These are phyloP conservation scores for Anodontia alba DNA, from an alignment of 2,888 invertebrate genomes.

Conservation along the genomic window DNA sequence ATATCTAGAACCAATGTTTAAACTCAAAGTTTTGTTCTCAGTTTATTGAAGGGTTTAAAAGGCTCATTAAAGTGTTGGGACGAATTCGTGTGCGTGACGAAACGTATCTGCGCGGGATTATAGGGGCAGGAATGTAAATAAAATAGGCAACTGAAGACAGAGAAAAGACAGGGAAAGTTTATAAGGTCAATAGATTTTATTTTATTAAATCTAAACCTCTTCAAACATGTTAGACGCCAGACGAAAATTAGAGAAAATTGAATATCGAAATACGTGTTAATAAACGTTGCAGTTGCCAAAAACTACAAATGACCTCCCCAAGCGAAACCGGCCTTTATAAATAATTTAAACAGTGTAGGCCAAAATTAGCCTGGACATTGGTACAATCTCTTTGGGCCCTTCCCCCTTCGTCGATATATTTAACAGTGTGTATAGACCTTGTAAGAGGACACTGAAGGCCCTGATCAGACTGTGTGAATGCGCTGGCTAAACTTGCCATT, in stretches of 20 bases:
- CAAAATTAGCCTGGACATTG: no score
- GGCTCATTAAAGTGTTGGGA: not conserved
- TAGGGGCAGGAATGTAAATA: constrained; percentile 45
- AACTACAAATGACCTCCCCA: no score
- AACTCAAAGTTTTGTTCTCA: not conserved
- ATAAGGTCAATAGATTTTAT: constrained; percentile 49
- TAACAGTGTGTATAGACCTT: no score
- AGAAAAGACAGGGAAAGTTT: constrained; percentile 35
- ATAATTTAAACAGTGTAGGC: no score
- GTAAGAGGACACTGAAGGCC: no score
- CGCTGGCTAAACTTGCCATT: no score
- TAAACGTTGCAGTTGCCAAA: constrained; percentile 6
- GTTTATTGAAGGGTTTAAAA: constrained; percentile 1
- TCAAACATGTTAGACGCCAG: constrained; percentile 19
- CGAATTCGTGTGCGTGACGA: constrained; percentile 38
- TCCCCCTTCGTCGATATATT: no score
- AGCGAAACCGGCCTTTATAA: no score
- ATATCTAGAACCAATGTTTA: not conserved
- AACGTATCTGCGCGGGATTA: constrained; percentile 38
- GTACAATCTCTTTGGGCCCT: no score
- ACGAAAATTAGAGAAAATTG: constrained; percentile 13
- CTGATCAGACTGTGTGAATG: no score
- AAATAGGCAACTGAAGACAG: constrained; percentile 40
- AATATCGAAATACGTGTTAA: constrained; percentile 7
- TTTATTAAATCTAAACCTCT: constrained; percentile 41